phyloP scores from a whole-genome alignment of 2,888 invertebrate genomes.

The Nipponacmea schrenckii region DNA sequence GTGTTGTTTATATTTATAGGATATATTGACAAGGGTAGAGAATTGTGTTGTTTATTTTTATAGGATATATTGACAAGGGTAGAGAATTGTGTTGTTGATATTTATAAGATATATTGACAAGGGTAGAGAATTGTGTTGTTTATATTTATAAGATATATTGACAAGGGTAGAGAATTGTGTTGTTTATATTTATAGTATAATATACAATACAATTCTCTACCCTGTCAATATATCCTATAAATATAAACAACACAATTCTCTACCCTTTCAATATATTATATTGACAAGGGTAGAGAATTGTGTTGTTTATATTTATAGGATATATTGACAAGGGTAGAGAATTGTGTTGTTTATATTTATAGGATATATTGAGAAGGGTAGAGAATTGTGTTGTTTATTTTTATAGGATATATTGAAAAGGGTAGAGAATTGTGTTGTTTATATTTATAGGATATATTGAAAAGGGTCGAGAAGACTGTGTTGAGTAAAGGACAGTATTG shows the following conservation, averaged over 20 bases:
- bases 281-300: conserved; percentile 39
- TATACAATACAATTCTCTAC: no score
- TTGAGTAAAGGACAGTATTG: conserved; percentile 55
- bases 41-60: conserved; percentile 37
- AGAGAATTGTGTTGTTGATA: conserved; percentile 39
- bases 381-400: no score
- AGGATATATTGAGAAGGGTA: no score
- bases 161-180: conserved; percentile 41
- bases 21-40: conserved; percentile 41
- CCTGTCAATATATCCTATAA: no score
- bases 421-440: not conserved
- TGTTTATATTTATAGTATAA: no score
- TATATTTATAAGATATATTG: conserved; percentile 41
- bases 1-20: conserved; percentile 42
- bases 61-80: conserved; percentile 47
- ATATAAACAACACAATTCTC: no score
- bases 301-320: no score
- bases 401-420: no score
- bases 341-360: conserved; percentile 39
- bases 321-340: conserved; percentile 55
- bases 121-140: conserved; percentile 44
- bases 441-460: conserved; percentile 42
- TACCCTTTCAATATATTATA: no score
- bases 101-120: conserved; percentile 43
- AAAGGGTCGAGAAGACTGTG: conserved; percentile 41